These are phyloP conservation scores for Dendroctonus valens DNA, from an alignment of 1,140 invertebrate species.

Conservation along the genomic window DNA sequence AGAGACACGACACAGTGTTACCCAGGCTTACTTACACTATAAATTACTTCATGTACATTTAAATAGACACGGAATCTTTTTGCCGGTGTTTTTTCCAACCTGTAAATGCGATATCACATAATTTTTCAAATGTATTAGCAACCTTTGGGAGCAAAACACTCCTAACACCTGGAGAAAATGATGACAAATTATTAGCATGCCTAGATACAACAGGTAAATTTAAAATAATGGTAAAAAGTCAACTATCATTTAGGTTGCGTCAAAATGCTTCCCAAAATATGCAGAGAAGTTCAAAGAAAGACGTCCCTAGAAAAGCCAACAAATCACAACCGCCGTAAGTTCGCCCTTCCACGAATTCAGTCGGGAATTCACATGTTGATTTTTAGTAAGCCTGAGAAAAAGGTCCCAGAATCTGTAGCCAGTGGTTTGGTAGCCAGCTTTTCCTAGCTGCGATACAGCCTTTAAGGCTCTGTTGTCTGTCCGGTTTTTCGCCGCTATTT, in stretches of 20 bases:
- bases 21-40: no score
- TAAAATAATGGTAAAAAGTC: slow-evolving; percentile 42
- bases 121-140: no score
- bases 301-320: slow-evolving; percentile 37
- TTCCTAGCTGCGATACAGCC: slow-evolving; percentile 75
- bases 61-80: no score
- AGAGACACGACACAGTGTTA: no score
- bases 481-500: slow-evolving; percentile 86
- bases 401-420: slow-evolving; percentile 4
- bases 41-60: no score
- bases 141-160: no score
- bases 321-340: slow-evolving; percentile 1
- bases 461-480: slow-evolving; percentile 83
- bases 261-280: slow-evolving; percentile 43
- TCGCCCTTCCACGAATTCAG: background rate
- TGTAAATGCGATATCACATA: no score
- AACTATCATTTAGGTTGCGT: slow-evolving; percentile 44
- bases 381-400: slow-evolving; percentile 27
- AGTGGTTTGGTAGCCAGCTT: slow-evolving; percentile 46
- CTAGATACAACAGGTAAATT: background rate
- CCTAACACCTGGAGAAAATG: no score
- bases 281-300: slow-evolving; percentile 37
- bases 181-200: no score
- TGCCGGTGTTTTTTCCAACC: no score
- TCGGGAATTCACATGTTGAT: background rate